Evolutionary conservation across 2,888 invertebrate species (phyloP), one percentile per base, ranked within the genome.

Genomic region (Lampropteryx suffumata): DNA sequence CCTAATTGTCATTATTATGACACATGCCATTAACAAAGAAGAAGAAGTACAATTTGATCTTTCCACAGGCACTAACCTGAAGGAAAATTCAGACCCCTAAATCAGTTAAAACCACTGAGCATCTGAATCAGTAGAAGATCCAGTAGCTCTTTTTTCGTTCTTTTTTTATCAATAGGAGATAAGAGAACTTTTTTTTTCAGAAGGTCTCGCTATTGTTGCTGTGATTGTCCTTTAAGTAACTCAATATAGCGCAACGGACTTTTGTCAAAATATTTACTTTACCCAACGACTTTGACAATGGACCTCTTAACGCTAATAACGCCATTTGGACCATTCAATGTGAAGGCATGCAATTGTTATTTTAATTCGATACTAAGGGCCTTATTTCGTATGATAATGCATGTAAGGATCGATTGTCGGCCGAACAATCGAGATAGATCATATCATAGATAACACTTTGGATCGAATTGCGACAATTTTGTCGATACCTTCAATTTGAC

Each of bases 191-290:
- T 43, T 59, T 61, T 59, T 62, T 56, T 57, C 56, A 57, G 61
- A 24, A 40, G 57, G 54, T 51, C 52, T 37, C 60, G 64, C 69
- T 60, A 74, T 77, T 78, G 72, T 71, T 66, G 60, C 60, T 57
- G 60, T 79, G 69, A 80, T 84, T 84, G 82, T 84, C 76, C 75
- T 76, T 70, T 76, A 74, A 79, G 84, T 82, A 83, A 84, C 82
- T 84, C 77, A 84, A 87, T 84, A 84, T 78, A 74, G 75, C 79
- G 80, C 82, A 81, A 85, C 76, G 79, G 76, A 80, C 76, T 82
- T 79, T 87, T 87, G 88, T 89, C 89, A 89, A 73, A 90, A 90
- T 88, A 90, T 90, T 90, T 90, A 86, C 87, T 84, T 79, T 79
- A 65, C 70, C 67, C 74, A 59, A 65, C 73, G 59, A 63, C 64